phyloP scores from a whole-genome alignment of 2,113 vertebrate species.

The Silurus glanis region DNA sequence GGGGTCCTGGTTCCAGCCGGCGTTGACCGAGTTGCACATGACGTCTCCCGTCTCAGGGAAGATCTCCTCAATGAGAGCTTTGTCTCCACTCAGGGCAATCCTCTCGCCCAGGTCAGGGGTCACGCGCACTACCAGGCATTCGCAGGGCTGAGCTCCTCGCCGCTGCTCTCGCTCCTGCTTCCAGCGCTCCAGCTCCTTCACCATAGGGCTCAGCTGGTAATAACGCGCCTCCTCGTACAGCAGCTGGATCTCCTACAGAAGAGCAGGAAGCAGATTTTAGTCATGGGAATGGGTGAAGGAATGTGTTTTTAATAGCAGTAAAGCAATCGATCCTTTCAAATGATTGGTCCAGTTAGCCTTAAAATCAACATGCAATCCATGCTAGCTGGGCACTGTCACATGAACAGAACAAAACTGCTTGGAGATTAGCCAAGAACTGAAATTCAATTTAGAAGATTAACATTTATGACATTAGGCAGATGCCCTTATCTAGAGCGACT shows the following conservation, averaged over 20 bases:
- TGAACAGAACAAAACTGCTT: neutral
- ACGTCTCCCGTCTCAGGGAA: slow-evolving; percentile 96
- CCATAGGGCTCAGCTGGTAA: slow-evolving; percentile 97
- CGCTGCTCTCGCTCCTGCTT: slow-evolving; percentile 93
- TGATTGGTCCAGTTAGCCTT: neutral
- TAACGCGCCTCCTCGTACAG: slow-evolving; percentile 97
- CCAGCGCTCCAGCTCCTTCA: slow-evolving; percentile 98
- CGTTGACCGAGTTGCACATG: slow-evolving; percentile 98
- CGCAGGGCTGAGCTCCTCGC: slow-evolving; percentile 87
- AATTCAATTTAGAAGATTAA: neutral
- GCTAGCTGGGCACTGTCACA: neutral
- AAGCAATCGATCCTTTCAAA: neutral
- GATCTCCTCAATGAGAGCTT: slow-evolving; percentile 96
- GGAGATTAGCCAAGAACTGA: neutral
- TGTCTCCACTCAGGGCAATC: slow-evolving; percentile 94
- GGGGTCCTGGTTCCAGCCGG: slow-evolving; percentile 98
- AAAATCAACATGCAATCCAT: neutral
- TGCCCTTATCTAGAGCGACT: too few species aligned
- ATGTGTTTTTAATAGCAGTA: neutral
- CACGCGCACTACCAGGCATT: slow-evolving; percentile 96
- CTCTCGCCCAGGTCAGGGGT: slow-evolving; percentile 95
- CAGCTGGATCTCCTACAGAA: slow-evolving; percentile 90
- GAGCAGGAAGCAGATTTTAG: neutral
- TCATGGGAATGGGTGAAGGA: neutral
- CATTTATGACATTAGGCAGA: too few species aligned